Percentiles rank a stretch among this genome's conserved stretches.
These are phyloP conservation scores for Coptotermes formosanus DNA, from an alignment of 1,140 invertebrate genomes.

Conservation along the genomic window DNA sequence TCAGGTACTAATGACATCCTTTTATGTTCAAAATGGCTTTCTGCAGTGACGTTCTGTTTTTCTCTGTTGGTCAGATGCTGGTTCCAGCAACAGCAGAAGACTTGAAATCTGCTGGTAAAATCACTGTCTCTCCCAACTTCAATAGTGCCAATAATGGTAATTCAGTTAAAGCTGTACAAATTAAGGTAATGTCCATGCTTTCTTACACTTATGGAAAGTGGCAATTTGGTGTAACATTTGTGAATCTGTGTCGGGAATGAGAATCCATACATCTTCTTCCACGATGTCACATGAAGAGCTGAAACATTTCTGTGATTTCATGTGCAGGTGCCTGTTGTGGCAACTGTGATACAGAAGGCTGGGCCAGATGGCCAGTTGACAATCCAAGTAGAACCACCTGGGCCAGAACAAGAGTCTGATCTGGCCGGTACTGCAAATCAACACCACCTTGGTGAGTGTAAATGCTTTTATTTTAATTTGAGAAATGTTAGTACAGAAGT, in stretches of 20 bases:
- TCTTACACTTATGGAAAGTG: not conserved
- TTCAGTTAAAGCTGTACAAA: constrained; percentile 50
- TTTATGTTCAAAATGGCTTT: no score
- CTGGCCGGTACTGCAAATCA: not conserved
- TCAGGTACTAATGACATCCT: no score
- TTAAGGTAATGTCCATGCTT: constrained; percentile 45
- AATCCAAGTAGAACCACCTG: constrained; percentile 49
- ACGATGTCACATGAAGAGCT: no score
- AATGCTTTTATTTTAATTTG: not conserved
- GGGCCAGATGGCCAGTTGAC: constrained; percentile 47
- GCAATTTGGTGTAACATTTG: not conserved
- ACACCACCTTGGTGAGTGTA: not conserved
- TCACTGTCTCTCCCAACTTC: constrained; percentile 44
- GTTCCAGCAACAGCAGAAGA: constrained; percentile 53
- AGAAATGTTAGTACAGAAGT: not conserved
- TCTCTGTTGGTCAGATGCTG: constrained; percentile 44
- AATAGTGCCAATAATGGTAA: constrained; percentile 40
- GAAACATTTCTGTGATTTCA: no score
- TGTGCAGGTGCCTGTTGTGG: constrained; percentile 49
- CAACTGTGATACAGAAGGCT: constrained; percentile 50
- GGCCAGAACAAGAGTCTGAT: constrained; percentile 31
- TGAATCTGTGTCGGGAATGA: not conserved
- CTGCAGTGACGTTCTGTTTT: no score
- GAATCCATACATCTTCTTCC: not conserved
- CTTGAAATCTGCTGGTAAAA: constrained; percentile 49